Conservation (phyloP, 2,888 invertebrate species). For the Osmoderma eremita region DNA sequence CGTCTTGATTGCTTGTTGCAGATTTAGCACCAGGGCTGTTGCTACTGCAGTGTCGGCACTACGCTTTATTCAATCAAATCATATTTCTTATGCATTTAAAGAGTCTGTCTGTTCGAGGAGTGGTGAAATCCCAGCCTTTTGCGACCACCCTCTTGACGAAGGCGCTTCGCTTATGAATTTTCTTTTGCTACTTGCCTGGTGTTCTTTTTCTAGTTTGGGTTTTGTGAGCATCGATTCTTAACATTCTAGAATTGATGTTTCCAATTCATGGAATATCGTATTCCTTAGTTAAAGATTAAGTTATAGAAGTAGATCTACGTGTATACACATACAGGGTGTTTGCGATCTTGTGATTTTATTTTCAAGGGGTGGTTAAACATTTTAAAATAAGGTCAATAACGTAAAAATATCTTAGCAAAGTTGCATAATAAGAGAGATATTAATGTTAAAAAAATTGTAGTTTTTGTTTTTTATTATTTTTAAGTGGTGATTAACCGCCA, state of each 20-base stretch:
- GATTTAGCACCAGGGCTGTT: constrained; percentile 45
- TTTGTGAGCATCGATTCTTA: constrained; percentile 3
- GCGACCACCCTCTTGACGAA: constrained; percentile 20
- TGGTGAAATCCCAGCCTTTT: constrained; percentile 23
- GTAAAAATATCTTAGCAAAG: no score
- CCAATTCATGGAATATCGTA: background rate
- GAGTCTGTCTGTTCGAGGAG: constrained; percentile 24
- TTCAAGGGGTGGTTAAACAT: no score
- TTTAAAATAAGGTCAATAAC: no score
- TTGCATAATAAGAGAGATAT: no score
- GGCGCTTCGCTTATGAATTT: background rate
- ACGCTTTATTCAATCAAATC: constrained; percentile 51
- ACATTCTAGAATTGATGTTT: constrained; percentile 1
- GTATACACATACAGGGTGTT: background rate
- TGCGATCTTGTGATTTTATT: no score
- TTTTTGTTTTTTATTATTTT: background rate
- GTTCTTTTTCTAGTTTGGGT: constrained; percentile 9
- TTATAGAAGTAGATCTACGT: background rate
- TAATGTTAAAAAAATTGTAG: no score
- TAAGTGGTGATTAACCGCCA: background rate
- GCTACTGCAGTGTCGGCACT: constrained; percentile 42
- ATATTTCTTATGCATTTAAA: constrained; percentile 41
- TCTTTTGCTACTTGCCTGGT: constrained; percentile 1
- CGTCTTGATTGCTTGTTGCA: constrained; percentile 49
- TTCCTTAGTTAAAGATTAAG: background rate